Evolutionary conservation across 2,888 invertebrate species (phyloP).

Genomic region (Clivina fossor): DNA sequence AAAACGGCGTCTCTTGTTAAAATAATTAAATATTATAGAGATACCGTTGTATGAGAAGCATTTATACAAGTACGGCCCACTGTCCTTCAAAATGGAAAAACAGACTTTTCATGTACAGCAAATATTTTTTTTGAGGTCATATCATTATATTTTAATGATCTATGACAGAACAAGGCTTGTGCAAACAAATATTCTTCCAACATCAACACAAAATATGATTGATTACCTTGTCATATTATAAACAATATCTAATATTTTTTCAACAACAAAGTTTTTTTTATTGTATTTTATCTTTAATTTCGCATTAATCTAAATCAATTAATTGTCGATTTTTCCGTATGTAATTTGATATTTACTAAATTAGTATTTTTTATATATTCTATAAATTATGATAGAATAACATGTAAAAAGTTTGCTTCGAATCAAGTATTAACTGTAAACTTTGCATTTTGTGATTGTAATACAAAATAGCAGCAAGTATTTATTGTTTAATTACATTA

Average conservation of each 20-base stretch:
- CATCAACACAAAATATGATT: background rate
- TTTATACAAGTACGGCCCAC: constrained; percentile 5
- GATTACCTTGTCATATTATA: background rate
- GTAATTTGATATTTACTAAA: no score
- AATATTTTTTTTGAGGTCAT: constrained; percentile 28
- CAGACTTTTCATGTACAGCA: constrained; percentile 5
- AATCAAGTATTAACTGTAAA: no score
- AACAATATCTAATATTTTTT: constrained; percentile 22
- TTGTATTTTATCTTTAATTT: no score
- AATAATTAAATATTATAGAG: background rate
- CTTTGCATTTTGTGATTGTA: no score
- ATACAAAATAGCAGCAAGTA: no score
- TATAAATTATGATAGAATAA: no score
- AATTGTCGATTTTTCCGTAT: no score
- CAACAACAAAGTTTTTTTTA: no score
- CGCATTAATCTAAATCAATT: no score
- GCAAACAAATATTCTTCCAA: background rate
- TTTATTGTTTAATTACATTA: no score
- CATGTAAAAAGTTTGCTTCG: no score
- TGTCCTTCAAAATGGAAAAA: constrained; percentile 26
- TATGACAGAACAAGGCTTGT: constrained; percentile 21
- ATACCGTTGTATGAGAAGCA: constrained; percentile 3
- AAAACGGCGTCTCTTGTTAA: background rate
- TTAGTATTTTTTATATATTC: no score
- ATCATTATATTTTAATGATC: constrained; percentile 14